A percentile compares a stretch with the other conserved stretches of the same genome.
phyloP scores from a whole-genome alignment of 2,888 invertebrate species.

The Cephalotes varians region DNA sequence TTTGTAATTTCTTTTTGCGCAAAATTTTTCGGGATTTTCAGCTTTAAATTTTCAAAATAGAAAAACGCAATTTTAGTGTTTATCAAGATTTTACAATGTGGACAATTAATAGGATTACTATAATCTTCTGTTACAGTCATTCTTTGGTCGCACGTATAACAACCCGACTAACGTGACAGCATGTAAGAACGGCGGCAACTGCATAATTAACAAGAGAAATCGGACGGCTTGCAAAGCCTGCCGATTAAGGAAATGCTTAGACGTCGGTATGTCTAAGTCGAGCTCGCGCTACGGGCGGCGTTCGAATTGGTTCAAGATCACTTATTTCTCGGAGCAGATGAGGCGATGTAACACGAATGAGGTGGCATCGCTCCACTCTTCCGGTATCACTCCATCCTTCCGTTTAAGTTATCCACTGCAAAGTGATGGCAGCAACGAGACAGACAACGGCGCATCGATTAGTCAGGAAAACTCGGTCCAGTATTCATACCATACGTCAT shows the following conservation, averaged over 20 bases:
- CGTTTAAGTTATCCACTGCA: background rate
- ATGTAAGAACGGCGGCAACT: slow-evolving; percentile 96
- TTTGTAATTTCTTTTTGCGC: background rate
- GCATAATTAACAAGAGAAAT: slow-evolving; percentile 97
- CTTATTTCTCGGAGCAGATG: slow-evolving; percentile 93
- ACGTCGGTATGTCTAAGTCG: slow-evolving; percentile 97
- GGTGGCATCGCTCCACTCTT: background rate
- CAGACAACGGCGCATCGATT: background rate
- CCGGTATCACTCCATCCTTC: background rate
- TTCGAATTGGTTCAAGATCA: slow-evolving; percentile 98
- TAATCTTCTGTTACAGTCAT: slow-evolving; percentile 89
- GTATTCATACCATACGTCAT: background rate
- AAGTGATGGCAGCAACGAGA: background rate
- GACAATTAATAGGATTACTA: background rate
- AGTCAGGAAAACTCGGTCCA: background rate
- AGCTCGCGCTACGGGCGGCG: slow-evolving; percentile 95
- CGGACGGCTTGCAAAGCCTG: slow-evolving; percentile 97
- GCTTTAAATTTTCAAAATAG: background rate
- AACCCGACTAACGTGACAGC: slow-evolving; percentile 93
- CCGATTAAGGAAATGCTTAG: slow-evolving; percentile 93
- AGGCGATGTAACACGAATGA: slow-evolving; percentile 60
- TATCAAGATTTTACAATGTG: background rate
- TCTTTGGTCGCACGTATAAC: slow-evolving; percentile 97
- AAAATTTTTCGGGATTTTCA: background rate
- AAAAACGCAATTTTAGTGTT: no score